Evolutionary conservation across 2,797 vertebrate genomes (phyloP), one percentile per base, ranked within the genome.

Genomic region (Oreortyx pictus): DNA sequence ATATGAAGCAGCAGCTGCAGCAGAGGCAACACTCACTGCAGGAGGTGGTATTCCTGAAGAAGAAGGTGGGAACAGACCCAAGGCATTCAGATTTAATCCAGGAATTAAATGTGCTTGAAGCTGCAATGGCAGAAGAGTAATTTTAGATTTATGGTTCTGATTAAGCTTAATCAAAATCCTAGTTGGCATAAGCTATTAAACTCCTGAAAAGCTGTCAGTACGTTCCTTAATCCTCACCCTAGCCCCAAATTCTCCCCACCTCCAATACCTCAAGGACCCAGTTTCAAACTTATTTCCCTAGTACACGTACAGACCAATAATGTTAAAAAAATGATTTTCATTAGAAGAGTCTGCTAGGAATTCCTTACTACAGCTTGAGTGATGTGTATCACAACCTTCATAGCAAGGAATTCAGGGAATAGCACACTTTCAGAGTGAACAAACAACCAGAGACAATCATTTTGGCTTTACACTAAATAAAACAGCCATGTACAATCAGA

Each of bases 91-190:
- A 98, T 99, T 99, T 96, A 99, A 98, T 92, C 99, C 99, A 92
- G 99, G 99, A 97, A 99, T 99, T 97, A 99, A 98, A 98, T 99
- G 99, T 94, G 99, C 99, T 98, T 99, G 99, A 96, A 99, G 98
- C 99, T 99, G 98, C 41, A 98, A 96, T 8, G 73, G 88, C 43
- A 97, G 67, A 96, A 94, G 72, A 41, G 41, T 72, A 70, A 61
- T 46, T 76, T 95, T 91, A 95, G 72, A 94, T 87, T 93, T 94
- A 93, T 46, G 92, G 46, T 76, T 52, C 52, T 76, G 37, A 33
- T 89, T 89, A 86, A 86, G 57, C 70, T 81, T 7, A 86, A 79
- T 50, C 25, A 94, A 82, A 91, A 84, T 35, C 25, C 47, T 82
- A 43, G 37, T 4, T 92, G 61, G 71, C 66, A 86, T 11, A 61